Percentiles rank a stretch among this genome's conserved stretches.
Conservation (phyloP, 2,113 vertebrate genomes). For the Melanostigma gelatinosum region DNA sequence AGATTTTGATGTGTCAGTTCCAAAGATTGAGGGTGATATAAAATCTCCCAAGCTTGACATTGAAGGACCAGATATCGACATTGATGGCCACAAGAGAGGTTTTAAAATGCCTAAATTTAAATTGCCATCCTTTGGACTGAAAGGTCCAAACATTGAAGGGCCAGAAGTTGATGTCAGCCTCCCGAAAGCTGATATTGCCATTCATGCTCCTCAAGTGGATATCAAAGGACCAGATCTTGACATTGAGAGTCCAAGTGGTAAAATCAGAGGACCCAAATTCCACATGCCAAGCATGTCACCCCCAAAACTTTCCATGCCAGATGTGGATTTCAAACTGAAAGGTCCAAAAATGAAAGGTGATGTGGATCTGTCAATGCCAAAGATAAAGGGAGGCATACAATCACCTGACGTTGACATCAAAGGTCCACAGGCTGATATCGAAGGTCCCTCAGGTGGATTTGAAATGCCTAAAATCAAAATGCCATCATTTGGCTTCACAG, state of each 20-base stretch:
- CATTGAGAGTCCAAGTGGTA: constrained; percentile 63
- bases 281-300: constrained; percentile 12
- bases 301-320: constrained; percentile 34
- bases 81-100: constrained; percentile 28
- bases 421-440: constrained; percentile 29
- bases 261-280: constrained; percentile 30
- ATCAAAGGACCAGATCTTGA: constrained; percentile 34
- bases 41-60: constrained; percentile 63
- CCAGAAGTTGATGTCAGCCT: not conserved
- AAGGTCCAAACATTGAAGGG: not conserved
- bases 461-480: not conserved
- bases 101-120: constrained; percentile 7
- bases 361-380: constrained; percentile 71
- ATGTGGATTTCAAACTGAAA: constrained; percentile 80
- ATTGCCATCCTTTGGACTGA: not conserved
- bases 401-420: not conserved
- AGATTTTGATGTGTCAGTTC: constrained; percentile 17
- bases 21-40: constrained; percentile 40
- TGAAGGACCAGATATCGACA: constrained; percentile 26
- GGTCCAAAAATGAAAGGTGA: constrained; percentile 60
- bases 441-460: not conserved
- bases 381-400: not conserved
- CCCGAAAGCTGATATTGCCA: not conserved
- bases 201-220: not conserved
- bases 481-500: not conserved